Conservation (phyloP, 2,797 vertebrate genomes). For the Staurois parvus region DNA sequence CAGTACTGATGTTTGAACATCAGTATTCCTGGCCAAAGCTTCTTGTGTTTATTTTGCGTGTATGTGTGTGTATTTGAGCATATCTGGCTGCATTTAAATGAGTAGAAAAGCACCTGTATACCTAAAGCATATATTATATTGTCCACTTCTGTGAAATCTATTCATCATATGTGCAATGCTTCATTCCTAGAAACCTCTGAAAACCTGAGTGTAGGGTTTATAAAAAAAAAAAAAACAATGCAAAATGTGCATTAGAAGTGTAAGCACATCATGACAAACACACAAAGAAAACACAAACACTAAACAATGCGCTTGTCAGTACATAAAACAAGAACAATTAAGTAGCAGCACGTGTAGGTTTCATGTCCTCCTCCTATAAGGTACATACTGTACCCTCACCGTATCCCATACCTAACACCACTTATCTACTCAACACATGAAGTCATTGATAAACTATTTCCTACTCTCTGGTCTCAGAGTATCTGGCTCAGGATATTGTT, state of each 20-base stretch:
- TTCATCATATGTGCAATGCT: too few species aligned
- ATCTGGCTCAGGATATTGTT: conserved; percentile 10
- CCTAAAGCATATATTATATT: too few species aligned
- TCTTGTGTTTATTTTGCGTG: too few species aligned
- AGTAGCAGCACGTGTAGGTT: conserved; percentile 3
- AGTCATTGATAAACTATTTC: conserved; percentile 47
- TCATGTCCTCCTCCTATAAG: conserved; percentile 3
- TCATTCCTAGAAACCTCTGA: too few species aligned
- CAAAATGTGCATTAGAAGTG: background rate
- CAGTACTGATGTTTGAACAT: too few species aligned
- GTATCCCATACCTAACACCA: conserved; percentile 12
- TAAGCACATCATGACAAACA: background rate
- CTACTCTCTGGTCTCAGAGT: background rate
- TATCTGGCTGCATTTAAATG: too few species aligned
- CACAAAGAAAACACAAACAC: background rate
- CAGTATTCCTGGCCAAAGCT: too few species aligned
- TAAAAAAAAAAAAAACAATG: too few species aligned
- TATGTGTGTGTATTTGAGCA: too few species aligned
- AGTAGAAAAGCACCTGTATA: too few species aligned
- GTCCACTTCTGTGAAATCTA: too few species aligned
- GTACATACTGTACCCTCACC: conserved; percentile 51
- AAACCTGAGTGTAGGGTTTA: too few species aligned
- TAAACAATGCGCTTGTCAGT: background rate
- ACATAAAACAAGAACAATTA: conserved; percentile 24
- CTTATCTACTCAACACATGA: conserved; percentile 15